These are phyloP conservation scores for Gastrophryne carolinensis DNA, from an alignment of 2,797 vertebrate species.

Conservation along the genomic window DNA sequence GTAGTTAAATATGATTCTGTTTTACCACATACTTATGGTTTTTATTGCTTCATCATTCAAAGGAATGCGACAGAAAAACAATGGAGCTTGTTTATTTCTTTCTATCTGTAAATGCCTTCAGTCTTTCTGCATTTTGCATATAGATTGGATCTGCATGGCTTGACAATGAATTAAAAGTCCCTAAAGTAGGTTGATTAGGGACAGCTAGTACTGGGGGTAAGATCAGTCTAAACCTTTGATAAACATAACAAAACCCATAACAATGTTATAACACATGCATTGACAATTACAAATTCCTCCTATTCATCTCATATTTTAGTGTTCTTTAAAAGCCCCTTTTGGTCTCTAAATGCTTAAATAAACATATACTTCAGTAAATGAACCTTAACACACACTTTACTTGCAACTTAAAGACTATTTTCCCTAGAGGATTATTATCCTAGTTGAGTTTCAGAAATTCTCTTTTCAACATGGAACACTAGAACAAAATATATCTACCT, in stretches of 20 bases:
- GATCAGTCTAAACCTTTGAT: background rate
- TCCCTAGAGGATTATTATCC: no score
- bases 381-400: no score
- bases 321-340: no score
- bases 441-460: no score
- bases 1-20: no score
- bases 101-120: background rate
- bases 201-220: background rate
- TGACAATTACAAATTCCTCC: background rate
- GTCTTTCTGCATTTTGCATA: slow-evolving; percentile 2
- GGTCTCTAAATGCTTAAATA: no score
- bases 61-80: background rate
- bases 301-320: slow-evolving; percentile 10
- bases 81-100: background rate
- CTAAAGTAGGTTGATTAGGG: slow-evolving; percentile 1
- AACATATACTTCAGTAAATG: no score
- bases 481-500: no score
- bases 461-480: no score
- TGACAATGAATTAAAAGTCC: slow-evolving; percentile 23
- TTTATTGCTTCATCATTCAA: background rate
- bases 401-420: no score
- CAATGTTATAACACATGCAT: background rate
- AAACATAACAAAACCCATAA: slow-evolving; percentile 19
- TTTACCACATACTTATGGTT: background rate
- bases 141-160: slow-evolving; percentile 12